Evolutionary conservation across 2,888 invertebrate genomes (phyloP).

Genomic region (Falcaria lacertinaria): DNA sequence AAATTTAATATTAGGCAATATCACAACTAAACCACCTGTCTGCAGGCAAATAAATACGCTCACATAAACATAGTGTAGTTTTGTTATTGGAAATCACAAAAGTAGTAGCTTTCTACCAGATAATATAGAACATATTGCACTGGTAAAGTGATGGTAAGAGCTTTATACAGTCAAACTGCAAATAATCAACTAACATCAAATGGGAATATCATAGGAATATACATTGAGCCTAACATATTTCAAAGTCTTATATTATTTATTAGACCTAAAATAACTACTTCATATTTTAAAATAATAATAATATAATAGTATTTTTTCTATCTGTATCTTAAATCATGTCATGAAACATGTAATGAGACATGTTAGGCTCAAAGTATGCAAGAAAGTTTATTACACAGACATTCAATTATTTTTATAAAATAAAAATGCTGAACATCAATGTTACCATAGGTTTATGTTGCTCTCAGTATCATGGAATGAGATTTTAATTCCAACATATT

Average conservation of each 20-base stretch:
- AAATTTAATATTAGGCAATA: slow-evolving; percentile 72
- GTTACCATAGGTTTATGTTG: slow-evolving; percentile 23
- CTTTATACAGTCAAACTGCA: slow-evolving; percentile 1
- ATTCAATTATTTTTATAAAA: slow-evolving; percentile 7
- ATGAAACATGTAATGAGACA: neutral
- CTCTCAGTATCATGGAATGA: neutral
- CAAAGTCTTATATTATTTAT: neutral
- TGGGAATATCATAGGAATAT: neutral
- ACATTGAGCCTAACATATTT: neutral
- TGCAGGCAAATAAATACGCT: slow-evolving; percentile 61
- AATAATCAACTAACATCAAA: neutral
- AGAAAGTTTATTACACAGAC: slow-evolving; percentile 4
- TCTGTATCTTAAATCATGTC: neutral
- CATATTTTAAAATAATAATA: too few relatives aligned
- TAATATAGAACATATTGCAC: neutral
- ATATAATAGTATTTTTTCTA: too few relatives aligned
- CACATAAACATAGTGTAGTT: slow-evolving; percentile 2
- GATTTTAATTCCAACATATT: too few relatives aligned
- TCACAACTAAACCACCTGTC: slow-evolving; percentile 74
- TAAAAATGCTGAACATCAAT: slow-evolving; percentile 14
- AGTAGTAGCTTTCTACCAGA: slow-evolving; percentile 9
- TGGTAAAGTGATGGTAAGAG: neutral
- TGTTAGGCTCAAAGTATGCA: slow-evolving; percentile 2
- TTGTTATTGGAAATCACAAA: slow-evolving; percentile 12
- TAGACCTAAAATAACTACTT: neutral